Evolutionary conservation across 2,113 vertebrate species (phyloP), one percentile per base, ranked within the genome.

Genomic region (Otolemur garnettii): DNA sequence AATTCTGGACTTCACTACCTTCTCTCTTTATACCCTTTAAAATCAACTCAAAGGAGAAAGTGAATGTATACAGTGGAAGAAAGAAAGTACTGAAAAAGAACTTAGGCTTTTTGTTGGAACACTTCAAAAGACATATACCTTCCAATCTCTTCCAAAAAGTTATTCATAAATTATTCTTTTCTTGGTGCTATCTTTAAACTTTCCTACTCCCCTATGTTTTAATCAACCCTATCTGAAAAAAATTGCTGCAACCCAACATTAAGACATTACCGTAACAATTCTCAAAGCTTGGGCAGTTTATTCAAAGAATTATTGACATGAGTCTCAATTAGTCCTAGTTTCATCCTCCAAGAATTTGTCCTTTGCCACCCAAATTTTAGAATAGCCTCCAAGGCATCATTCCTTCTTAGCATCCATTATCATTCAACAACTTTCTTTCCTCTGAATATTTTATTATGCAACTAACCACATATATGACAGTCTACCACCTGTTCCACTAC

Each of bases 141-240:
- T 90, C 53, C 4, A 68, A 7, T 64, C 71, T 68, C 14, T n/a
- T 87, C 55, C n/a, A 96, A 18, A 88, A 93, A 79, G 33, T 19
- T 77, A 11, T 85, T 92, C 1, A 35, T 42, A 62, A 82, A 1
- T 81, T 71, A 86, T 18, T 53, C 50, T 28, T 85, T 60, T 38
- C 62, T 96, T 95, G 69, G 17, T 30, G 94, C 1, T 53, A 60
- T 72, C 55, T 81, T 72, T 85, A 92, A 92, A 88, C 71, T 85
- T 93, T 57, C 30, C 33, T 30, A 64, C 35, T 91, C 50, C 38
- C 14, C 45, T 45, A 83, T 69, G 72, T 57, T 92, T 59, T 68
- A 82, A 62, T 53, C 83, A 59, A 69, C 35, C 19, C 35, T 55
- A n/a, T 71, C 74, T 72, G 71, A 94, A 93, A 91, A 80, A 62